Evolutionary conservation across 2,888 invertebrate species (phyloP), one percentile per base, ranked within the genome.

Genomic region (Hypena proboscidalis): DNA sequence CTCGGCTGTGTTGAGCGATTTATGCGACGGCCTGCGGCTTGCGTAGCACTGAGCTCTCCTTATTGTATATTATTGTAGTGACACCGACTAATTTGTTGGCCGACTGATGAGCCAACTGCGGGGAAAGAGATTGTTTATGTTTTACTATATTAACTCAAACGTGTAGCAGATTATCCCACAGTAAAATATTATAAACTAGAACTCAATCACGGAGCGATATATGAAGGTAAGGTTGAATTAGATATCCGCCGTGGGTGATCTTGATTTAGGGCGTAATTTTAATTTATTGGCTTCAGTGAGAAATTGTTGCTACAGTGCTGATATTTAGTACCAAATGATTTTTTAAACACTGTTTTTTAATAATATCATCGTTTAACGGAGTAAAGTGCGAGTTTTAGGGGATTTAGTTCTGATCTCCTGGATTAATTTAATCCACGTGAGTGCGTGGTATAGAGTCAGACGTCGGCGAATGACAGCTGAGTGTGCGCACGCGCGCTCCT

Each of bases 1-100:
- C 81, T 86, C 83, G 69, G 58, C 56, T 48, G 83, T 87, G 90
- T 80, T 88, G 90, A 90, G 65, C 77, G 90, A 90, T 90, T 90
- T 90, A 90, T 90, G 82, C 83, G 89, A 85, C 84, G 83, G 77
- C 70, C 63, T 67, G 74, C 64, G 73, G 80, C 74, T 72, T 73
- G 75, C 73, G 69, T 72, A 77, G 75, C 74, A 74, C 79, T 73
- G 77, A 75, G 73, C 72, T 77, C 76, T 82, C 80, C 83, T 85
- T 83, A 85, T 84, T 89, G 89, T 90, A 88, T 90, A 86, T 90
- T 90, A 89, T 88, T 83, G 79, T 87, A 88, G 86, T 90, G 90
- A 90, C 90, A 90, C 79, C 85, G 83, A 90, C 85, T 90, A 90
- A 90, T 90, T 85, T 80, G 85, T 83, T 90, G 82, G 88, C 70